phyloP scores from a whole-genome alignment of 2,113 vertebrate species.

The Pedionomus torquatus region DNA sequence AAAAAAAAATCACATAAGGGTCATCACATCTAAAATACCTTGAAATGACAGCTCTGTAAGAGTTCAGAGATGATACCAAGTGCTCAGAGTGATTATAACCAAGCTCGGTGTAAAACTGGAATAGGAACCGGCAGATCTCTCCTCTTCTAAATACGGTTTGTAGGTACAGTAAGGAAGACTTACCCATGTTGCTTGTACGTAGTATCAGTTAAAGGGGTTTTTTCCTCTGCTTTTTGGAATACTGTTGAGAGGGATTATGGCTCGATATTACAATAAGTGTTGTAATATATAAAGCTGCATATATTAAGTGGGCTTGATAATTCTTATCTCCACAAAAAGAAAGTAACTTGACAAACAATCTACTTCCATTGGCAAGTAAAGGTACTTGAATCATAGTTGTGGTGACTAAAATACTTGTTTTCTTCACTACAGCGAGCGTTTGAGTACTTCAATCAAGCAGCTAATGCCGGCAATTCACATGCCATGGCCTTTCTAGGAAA shows the following conservation, averaged over 20 bases:
- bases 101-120: background rate
- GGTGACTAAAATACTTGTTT: background rate
- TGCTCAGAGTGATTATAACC: background rate
- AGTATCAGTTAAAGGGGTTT: background rate
- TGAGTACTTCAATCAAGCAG: constrained; percentile 97
- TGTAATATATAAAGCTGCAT: too few relatives aligned
- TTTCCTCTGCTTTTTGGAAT: background rate
- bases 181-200: background rate
- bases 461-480: constrained; percentile 95
- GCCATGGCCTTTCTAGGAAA: constrained; percentile 99
- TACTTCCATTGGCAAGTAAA: background rate
- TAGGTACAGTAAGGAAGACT: background rate
- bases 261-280: background rate
- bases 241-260: background rate
- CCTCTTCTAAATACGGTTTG: background rate
- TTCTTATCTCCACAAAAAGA: background rate
- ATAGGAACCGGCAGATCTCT: background rate
- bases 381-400: background rate
- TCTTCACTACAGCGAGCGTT: constrained; percentile 87
- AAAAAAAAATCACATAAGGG: background rate
- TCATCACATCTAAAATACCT: background rate
- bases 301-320: background rate
- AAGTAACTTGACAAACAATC: background rate
- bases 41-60: background rate
- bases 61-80: background rate